Percentiles rank a stretch among this genome's conserved stretches.
Evolutionary conservation across 1,140 invertebrate genomes (phyloP).

Genomic region (Dermatophagoides farinae): DNA sequence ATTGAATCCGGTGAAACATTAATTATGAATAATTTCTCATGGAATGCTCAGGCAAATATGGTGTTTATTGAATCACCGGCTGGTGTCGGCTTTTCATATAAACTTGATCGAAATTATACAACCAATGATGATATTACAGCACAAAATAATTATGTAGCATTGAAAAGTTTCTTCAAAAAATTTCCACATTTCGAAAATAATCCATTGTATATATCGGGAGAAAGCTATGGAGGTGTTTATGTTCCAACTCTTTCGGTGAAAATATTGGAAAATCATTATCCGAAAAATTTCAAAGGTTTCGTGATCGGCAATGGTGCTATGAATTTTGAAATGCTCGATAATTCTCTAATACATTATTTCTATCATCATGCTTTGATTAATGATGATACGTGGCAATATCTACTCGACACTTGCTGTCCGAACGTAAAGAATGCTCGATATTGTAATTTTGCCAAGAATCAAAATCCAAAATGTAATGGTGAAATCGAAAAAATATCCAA

Average conservation of each 20-base stretch:
- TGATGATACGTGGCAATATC: slow-evolving; percentile 12
- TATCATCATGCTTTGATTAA: slow-evolving; percentile 33
- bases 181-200: slow-evolving; percentile 30
- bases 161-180: slow-evolving; percentile 31
- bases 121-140: slow-evolving; percentile 30
- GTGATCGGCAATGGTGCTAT: slow-evolving; percentile 33
- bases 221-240: slow-evolving; percentile 30
- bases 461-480: background rate
- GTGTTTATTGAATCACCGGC: slow-evolving; percentile 35
- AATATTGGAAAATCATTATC: slow-evolving; percentile 18
- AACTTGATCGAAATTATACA: slow-evolving; percentile 28
- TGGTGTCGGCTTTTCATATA: slow-evolving; percentile 36
- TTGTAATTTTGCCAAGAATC: background rate
- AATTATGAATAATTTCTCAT: slow-evolving; percentile 27
- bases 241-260: slow-evolving; percentile 32
- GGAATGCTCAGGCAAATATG: slow-evolving; percentile 51
- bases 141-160: slow-evolving; percentile 28
- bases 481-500: slow-evolving; percentile 11
- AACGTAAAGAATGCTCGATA: background rate
- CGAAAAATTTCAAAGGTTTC: slow-evolving; percentile 30
- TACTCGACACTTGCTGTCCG: slow-evolving; percentile 8
- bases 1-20: slow-evolving; percentile 25
- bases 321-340: slow-evolving; percentile 25
- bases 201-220: slow-evolving; percentile 29
- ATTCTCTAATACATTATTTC: slow-evolving; percentile 31